Base-by-base conservation (phyloP, 35 echinoderm and acorn worm species). In the Ophiothrix spiculata region DNA sequence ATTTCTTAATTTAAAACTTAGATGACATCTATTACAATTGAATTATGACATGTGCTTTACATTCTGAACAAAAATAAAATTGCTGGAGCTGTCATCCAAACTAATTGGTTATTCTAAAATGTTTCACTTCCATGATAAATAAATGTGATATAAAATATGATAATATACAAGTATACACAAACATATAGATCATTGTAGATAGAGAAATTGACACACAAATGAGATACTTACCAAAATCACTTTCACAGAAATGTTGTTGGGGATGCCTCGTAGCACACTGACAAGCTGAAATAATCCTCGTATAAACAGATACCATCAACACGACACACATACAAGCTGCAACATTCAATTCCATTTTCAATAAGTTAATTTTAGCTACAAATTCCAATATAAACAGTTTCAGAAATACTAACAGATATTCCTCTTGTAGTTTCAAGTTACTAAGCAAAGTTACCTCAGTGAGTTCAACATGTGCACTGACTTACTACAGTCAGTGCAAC, bases 221-320 rank as follows among this genome's bases (percentile, higher is more conserved):
- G 0, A 29, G 75, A 38, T 56, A 90, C 88, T 90, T 56, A 84
- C 88, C 88, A 77, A 84, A 90, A 39, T 83, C 88, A 77, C 80
- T 80, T 15, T 90, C 80, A 49, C 88, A 90, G 80, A 90, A 84
- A 74, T 90, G 81, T 45, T 90, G 88, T 37, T 90, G 88, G 3
- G 88, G 88, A 40, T 90, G 88, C 8, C 49, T 76, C 35, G 35
- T 60, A 0, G 88, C 80, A 49, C 88, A 90, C 74, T 90, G 88
- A 79, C 88, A 90, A 35, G 69, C 75, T 31, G 39, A 79, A 4
- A 83, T 80, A 39, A 76, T 56, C 81, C 39, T 75, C 1, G 81
- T 41, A 41, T 75, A 41, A 75, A 88, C 32, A 38, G 79, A 39
- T 56, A 81, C 28, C 74, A 90, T 6, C 8, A 89, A 41, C 28